phyloP scores from a whole-genome alignment of 2,888 invertebrate species.

The Parnassius smintheus region DNA sequence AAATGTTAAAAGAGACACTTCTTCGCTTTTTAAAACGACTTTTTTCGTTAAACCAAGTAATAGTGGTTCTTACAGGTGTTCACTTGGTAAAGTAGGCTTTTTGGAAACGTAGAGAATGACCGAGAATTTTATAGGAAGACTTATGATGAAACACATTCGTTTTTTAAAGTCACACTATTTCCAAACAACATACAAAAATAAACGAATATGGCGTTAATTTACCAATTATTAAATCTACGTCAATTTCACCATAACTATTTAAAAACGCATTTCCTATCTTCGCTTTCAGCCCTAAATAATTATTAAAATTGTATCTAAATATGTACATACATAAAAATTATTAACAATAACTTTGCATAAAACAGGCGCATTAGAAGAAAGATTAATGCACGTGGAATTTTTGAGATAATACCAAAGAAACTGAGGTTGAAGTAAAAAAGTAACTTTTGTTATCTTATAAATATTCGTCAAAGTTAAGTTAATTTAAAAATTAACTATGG shows the following conservation, averaged over 20 bases:
- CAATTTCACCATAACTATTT: background rate
- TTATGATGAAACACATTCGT: background rate
- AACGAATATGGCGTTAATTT: background rate
- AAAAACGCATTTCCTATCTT: constrained; percentile 6
- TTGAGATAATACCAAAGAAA: background rate
- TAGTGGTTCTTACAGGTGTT: no score
- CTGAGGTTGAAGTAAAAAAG: background rate
- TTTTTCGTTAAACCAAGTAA: no score
- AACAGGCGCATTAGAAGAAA: background rate
- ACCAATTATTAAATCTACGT: background rate
- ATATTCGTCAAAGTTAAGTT: no score
- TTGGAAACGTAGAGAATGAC: background rate
- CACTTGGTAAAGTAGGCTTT: background rate
- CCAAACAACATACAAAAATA: background rate
- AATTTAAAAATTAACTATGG: no score
- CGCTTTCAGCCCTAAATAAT: constrained; percentile 16
- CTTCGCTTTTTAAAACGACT: no score
- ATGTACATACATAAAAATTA: constrained; percentile 30
- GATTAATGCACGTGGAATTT: background rate
- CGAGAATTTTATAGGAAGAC: background rate
- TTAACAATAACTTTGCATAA: constrained; percentile 9
- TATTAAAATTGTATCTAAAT: constrained; percentile 32
- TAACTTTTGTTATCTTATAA: no score
- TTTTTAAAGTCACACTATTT: background rate
- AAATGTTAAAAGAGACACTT: no score